These are phyloP conservation scores for Scortum barcoo DNA, from an alignment of 2,113 vertebrate species.

Conservation along the genomic window DNA sequence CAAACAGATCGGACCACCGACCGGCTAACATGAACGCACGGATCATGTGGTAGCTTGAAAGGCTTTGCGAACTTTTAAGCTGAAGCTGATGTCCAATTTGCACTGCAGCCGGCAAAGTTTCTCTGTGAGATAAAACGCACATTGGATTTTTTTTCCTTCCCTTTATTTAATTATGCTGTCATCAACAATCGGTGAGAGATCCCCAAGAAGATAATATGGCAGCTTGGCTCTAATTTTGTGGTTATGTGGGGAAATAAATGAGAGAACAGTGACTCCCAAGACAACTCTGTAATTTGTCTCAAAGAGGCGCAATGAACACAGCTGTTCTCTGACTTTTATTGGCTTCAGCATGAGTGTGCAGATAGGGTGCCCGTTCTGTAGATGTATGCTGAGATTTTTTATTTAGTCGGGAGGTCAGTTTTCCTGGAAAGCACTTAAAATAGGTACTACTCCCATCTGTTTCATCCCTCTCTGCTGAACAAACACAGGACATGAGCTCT, in stretches of 20 bases:
- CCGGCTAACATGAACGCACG: slow-evolving; percentile 27
- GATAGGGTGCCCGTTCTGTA: slow-evolving; percentile 26
- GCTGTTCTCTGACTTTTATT: slow-evolving; percentile 57
- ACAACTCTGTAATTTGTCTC: slow-evolving; percentile 63
- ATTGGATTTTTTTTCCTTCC: slow-evolving; percentile 21
- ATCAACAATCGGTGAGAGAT: slow-evolving; percentile 53
- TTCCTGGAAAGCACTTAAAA: slow-evolving; percentile 30
- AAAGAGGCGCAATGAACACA: slow-evolving; percentile 54
- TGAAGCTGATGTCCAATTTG: slow-evolving; percentile 38
- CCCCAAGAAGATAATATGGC: slow-evolving; percentile 50
- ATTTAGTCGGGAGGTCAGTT: slow-evolving; percentile 2
- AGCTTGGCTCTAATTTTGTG: slow-evolving; percentile 57
- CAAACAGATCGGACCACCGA: slow-evolving; percentile 39
- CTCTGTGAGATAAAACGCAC: slow-evolving; percentile 30
- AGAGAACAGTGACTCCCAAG: slow-evolving; percentile 53
- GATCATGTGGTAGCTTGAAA: slow-evolving; percentile 27
- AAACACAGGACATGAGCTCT: background rate
- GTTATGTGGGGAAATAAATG: slow-evolving; percentile 57
- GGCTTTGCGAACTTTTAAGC: slow-evolving; percentile 39
- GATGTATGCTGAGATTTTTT: slow-evolving; percentile 18
- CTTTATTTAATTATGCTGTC: slow-evolving; percentile 67
- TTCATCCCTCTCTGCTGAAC: background rate
- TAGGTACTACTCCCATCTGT: background rate
- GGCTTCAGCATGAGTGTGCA: slow-evolving; percentile 28
- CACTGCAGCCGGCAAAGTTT: slow-evolving; percentile 33